Base-by-base conservation (phyloP, 2,113 vertebrate species). In the Amphiprion ocellaris region DNA sequence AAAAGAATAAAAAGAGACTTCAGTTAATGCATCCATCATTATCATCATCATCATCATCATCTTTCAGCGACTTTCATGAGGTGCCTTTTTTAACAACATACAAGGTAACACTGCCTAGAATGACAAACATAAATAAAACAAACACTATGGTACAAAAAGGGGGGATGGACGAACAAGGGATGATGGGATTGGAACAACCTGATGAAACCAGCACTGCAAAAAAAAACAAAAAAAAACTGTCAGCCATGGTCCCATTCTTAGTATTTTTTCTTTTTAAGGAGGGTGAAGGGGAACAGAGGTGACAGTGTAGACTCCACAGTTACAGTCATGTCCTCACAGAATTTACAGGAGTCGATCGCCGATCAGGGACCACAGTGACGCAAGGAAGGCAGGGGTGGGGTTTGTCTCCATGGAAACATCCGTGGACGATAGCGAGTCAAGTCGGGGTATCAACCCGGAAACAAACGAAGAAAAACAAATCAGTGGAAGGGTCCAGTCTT, bases 61-160 rank as follows among this genome's bases (percentile, higher is more conserved):
- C 75, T 73, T 85, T 88, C 87, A 82, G 80, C 74, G 33, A 83
- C 88, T 89, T 79, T 83, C 78, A 77, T 74, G 63, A 87, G 81
- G 89, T 83, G 83, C 86, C 83, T 92, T 87, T 87, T 86, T 72
- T 59, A 71, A 88, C 71, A 61, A 91, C 78, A 80, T 74, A 90
- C 79, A 89, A 61, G 85, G 77, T 77, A 90, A 92, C 87, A 90
- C 87, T 85, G 88, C 78, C 84, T 79, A 83, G 85, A 87, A 87
- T 80, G 85, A 90, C 82, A 59, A 86, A 92, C 84, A 92, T 80
- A 91, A 91, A 92, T 85, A 89, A 90, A 92, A 90, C 81, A 80
- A 84, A 83, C 84, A 89, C 89, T 88, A 89, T 86, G 89, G 87
- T 93, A 89, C 88, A 93, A 90, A 93, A 90, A 77, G 63, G 4